phyloP scores from a whole-genome alignment of 1,140 invertebrate species.

The Drosophila seguyi region DNA sequence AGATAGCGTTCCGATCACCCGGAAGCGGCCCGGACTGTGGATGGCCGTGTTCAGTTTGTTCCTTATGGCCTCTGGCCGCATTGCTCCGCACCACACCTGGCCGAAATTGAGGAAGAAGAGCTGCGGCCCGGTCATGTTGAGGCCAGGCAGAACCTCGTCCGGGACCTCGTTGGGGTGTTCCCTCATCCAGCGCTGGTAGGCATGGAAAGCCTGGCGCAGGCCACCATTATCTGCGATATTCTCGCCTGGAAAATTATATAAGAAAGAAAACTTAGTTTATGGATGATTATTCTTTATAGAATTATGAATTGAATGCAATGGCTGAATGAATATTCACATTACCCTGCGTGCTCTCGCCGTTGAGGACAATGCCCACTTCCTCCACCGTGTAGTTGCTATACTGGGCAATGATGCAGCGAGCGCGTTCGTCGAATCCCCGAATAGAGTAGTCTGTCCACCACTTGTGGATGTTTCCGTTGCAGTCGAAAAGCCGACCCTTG shows the following conservation, averaged over 20 bases:
- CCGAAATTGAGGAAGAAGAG: constrained; percentile 94
- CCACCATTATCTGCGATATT: constrained; percentile 97
- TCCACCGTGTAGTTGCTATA: constrained; percentile 88
- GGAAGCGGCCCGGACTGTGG: constrained; percentile 91
- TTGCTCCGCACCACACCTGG: constrained; percentile 91
- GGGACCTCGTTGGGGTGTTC: constrained; percentile 55
- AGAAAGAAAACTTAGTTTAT: no score
- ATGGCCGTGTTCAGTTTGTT: constrained; percentile 90
- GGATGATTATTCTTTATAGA: no score
- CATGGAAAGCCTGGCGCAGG: constrained; percentile 92
- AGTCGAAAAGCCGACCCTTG: constrained; percentile 89
- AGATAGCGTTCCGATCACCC: constrained; percentile 93
- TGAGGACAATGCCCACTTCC: constrained; percentile 87
- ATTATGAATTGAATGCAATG: no score
- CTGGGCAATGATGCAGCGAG: constrained; percentile 92
- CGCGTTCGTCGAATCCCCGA: constrained; percentile 88
- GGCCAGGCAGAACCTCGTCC: constrained; percentile 89
- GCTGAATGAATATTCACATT: constrained; percentile 32
- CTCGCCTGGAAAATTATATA: constrained; percentile 86
- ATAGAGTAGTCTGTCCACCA: constrained; percentile 92
- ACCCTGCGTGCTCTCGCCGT: constrained; percentile 86
- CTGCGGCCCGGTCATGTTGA: constrained; percentile 91
- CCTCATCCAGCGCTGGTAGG: constrained; percentile 76
- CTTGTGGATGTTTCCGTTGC: constrained; percentile 89
- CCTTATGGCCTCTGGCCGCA: constrained; percentile 77